Base-by-base conservation (phyloP, 1,140 invertebrate species). In the Yoshiicerus persimilis region DNA sequence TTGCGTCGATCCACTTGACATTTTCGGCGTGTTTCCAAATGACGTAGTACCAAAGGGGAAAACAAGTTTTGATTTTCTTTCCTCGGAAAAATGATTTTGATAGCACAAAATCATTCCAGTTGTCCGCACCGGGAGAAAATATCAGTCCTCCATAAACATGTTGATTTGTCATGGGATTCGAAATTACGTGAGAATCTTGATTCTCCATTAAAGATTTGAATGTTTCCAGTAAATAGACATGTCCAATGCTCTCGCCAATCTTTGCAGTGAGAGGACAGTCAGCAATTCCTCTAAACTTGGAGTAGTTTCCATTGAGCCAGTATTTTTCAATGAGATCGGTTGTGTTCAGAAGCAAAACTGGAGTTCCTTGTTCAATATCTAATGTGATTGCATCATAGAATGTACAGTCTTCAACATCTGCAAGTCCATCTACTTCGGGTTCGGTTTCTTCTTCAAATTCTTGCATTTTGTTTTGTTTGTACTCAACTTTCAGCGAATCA, bases 101-200 rank as follows among this genome's bases (percentile, higher is more conserved):
- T 4, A 87, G 9, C 11, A 87, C 75, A 32, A 84, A 87, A 27
- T 87, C 87, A 32, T 87, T 87, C 87, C 87, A 87, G 70, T 38
- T 34, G 75, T 87, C 87, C 11, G 56, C 75, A 10, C 32, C 75
- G 2, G 23, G 5, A 13, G 13, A 8, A n/a, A 84, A 84, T 6
- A 87, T 84, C 32, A 87, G 39, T 23, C 87, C 87, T 36, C 87
- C 87, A 25, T 30, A 83, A 13, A 41, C 32, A 3, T 10, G 16
- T 32, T 84, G 4, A 56, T 87, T 87, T 41, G 87, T 87, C 75
- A 87, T 39, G 36, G 87, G 87, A 34, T 87, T 87, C 38, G 20
- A 10, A 13, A 87, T 16, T 5, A 10, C 8, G 8, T 23, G 9
- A 23, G 56, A 41, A 41, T 41, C n/a, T 5, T 64, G 8, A 11